Conservation (phyloP, 2,797 vertebrate genomes). For the Novumbra hubbsi region DNA sequence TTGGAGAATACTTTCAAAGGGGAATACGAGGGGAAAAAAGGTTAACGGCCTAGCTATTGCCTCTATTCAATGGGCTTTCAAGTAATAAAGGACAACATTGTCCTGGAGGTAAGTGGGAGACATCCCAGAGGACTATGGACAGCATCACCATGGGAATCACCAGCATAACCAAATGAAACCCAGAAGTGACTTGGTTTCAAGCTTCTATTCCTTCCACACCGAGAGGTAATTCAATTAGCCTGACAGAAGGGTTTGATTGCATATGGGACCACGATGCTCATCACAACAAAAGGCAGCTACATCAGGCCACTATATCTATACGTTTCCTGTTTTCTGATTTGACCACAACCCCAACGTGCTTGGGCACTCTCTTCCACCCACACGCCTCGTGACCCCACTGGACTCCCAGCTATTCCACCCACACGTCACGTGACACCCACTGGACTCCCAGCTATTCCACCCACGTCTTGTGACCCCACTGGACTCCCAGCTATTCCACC, state of each 20-base stretch:
- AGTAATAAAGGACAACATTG: constrained; percentile 52
- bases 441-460: no score
- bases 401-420: no score
- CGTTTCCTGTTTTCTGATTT: background rate
- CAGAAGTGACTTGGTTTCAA: background rate
- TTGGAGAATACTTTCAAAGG: constrained; percentile 21
- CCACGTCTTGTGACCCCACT: no score
- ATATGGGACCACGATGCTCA: background rate
- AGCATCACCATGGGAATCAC: constrained; percentile 16
- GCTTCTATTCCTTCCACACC: background rate
- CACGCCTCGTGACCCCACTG: no score
- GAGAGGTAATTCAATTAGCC: background rate
- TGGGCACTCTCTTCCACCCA: background rate
- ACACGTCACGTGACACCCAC: no score
- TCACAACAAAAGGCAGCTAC: constrained; percentile 10
- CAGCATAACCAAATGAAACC: background rate
- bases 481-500: no score
- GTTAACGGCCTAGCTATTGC: constrained; percentile 38
- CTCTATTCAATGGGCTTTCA: constrained; percentile 51
- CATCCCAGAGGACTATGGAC: constrained; percentile 20
- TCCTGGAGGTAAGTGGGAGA: constrained; percentile 37
- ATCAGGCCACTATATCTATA: background rate
- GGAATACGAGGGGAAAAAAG: constrained; percentile 19
- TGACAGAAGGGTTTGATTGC: background rate
- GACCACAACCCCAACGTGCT: no score